A percentile compares a stretch with the other conserved stretches of the same genome.
Conservation (phyloP, 2,888 invertebrate species). For the Hypercompe scribonia region DNA sequence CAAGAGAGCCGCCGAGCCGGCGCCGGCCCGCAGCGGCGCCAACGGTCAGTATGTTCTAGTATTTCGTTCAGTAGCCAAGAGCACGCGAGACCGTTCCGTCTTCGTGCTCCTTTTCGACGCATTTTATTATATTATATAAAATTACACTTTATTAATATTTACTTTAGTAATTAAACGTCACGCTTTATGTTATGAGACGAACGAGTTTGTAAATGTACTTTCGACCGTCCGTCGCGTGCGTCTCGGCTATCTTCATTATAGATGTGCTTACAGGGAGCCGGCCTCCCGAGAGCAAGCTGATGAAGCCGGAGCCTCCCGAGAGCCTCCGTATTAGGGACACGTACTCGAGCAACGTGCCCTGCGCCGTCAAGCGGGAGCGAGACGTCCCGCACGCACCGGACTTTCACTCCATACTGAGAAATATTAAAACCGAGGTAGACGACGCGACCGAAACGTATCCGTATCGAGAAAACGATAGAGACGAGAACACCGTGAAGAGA, state of each 20-base stretch:
- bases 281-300: background rate
- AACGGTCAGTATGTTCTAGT: background rate
- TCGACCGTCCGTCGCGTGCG: too few species aligned
- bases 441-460: constrained; percentile 23
- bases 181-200: too few species aligned
- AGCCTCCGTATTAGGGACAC: background rate
- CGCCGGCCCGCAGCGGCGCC: too few species aligned
- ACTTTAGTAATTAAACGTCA: too few species aligned
- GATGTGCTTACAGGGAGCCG: background rate
- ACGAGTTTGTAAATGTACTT: too few species aligned
- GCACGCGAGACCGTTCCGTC: background rate
- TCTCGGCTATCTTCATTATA: background rate
- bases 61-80: background rate
- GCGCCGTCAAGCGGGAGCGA: background rate
- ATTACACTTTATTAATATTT: too few species aligned
- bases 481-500: background rate
- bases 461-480: background rate
- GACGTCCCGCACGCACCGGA: background rate
- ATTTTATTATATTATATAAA: too few species aligned
- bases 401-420: background rate
- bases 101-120: too few species aligned
- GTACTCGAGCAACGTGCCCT: background rate
- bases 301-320: background rate
- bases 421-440: constrained; percentile 9
- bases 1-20: constrained; percentile 28